Conservation (phyloP, 2,113 vertebrate species). For the Triplophysa siluroides region DNA sequence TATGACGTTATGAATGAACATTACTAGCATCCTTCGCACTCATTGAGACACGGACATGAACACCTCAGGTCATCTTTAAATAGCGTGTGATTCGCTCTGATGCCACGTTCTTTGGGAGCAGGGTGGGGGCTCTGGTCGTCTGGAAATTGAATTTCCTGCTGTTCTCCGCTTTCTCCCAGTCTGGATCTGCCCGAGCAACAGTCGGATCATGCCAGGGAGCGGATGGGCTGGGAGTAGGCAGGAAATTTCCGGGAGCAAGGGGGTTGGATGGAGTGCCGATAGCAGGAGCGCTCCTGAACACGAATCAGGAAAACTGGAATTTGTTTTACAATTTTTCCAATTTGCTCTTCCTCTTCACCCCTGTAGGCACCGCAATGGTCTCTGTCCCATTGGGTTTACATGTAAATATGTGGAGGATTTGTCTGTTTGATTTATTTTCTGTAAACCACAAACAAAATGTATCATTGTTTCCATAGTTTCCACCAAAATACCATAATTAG, state of each 20-base stretch:
- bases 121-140: neutral
- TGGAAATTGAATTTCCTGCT: slow-evolving; percentile 54
- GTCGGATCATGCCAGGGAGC: slow-evolving; percentile 37
- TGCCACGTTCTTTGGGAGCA: slow-evolving; percentile 37
- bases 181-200: slow-evolving; percentile 27
- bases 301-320: slow-evolving; percentile 38
- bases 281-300: slow-evolving; percentile 1
- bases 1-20: neutral
- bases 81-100: slow-evolving; percentile 38
- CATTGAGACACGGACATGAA: neutral
- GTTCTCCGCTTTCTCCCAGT: slow-evolving; percentile 39
- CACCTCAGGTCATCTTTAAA: slow-evolving; percentile 48
- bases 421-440: neutral
- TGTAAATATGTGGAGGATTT: neutral
- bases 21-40: neutral
- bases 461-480: neutral
- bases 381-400: neutral
- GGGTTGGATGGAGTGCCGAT: slow-evolving; percentile 42
- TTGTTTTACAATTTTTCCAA: slow-evolving; percentile 35
- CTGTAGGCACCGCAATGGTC: neutral
- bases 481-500: neutral
- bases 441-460: neutral
- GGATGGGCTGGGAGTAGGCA: slow-evolving; percentile 29
- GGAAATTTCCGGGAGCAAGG: slow-evolving; percentile 44
- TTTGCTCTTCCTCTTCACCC: slow-evolving; percentile 15